Percentiles rank a stretch among this genome's conserved stretches.
These are phyloP conservation scores for Drosophila eohydei DNA, from an alignment of 2,888 invertebrate genomes.

Conservation along the genomic window DNA sequence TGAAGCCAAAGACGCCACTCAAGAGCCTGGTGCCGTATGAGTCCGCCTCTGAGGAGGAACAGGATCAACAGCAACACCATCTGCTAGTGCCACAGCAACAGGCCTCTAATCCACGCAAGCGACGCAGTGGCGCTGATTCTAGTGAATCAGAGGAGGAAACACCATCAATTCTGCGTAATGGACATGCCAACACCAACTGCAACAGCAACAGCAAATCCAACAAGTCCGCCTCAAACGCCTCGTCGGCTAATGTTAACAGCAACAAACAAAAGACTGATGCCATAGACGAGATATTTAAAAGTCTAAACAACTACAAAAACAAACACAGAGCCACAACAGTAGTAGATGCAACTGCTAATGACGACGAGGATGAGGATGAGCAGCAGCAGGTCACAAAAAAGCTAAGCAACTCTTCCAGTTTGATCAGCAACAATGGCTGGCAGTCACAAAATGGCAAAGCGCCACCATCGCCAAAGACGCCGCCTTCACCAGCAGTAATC, in stretches of 20 bases:
- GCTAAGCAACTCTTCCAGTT: background rate
- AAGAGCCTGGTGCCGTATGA: conserved; percentile 87
- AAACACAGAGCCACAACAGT: conserved; percentile 39
- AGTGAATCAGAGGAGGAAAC: conserved; percentile 60
- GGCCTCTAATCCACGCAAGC: conserved; percentile 65
- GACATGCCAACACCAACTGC: conserved; percentile 44
- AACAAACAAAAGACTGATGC: conserved; percentile 78
- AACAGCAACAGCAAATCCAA: conserved; percentile 41
- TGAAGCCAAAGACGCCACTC: conserved; percentile 67
- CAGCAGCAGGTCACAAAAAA: conserved; percentile 27
- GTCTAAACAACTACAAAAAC: conserved; percentile 55
- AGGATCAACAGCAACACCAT: conserved; percentile 26
- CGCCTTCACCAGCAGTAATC: conserved; percentile 83
- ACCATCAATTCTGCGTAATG: conserved; percentile 44
- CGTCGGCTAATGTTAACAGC: conserved; percentile 58
- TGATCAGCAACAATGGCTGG: conserved; percentile 55
- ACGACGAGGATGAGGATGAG: conserved; percentile 22
- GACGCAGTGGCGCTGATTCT: conserved; percentile 61
- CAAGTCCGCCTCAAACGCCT: conserved; percentile 55
- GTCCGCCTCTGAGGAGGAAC: conserved; percentile 86
- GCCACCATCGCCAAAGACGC: conserved; percentile 72
- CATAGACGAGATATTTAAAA: conserved; percentile 81
- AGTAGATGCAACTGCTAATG: conserved; percentile 23
- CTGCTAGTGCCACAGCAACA: conserved; percentile 16
- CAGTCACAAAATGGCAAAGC: conserved; percentile 55